Conservation (phyloP, 2,797 vertebrate species). For the Cheirogaleus major region DNA sequence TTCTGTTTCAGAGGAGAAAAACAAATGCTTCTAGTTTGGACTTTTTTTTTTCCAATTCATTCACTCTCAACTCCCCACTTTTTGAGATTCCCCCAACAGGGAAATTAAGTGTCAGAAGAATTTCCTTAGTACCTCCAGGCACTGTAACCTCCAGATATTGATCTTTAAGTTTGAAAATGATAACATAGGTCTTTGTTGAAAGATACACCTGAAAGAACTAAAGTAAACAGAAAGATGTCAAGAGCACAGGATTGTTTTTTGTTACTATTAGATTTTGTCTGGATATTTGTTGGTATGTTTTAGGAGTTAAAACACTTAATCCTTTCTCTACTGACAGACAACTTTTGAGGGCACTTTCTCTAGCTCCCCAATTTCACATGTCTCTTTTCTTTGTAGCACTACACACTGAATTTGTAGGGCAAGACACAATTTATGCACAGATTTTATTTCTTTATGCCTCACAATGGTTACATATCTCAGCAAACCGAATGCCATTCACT, state of each 20-base stretch:
- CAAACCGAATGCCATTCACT: not conserved
- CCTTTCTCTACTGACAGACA: not conserved
- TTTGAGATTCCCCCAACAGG: not conserved
- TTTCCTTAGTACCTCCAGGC: constrained; percentile 36
- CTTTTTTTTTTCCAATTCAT: not conserved
- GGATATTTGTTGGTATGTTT: not conserved
- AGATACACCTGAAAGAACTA: constrained; percentile 48
- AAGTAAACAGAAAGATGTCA: constrained; percentile 48
- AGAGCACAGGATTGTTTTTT: not conserved
- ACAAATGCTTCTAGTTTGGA: constrained; percentile 26
- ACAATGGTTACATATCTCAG: not conserved
- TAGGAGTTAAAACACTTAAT: not conserved
- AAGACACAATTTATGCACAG: not conserved
- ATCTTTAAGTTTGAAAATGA: constrained; percentile 60
- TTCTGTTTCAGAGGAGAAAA: constrained; percentile 34
- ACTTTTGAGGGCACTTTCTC: not conserved
- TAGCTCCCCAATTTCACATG: not conserved
- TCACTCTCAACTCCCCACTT: not conserved
- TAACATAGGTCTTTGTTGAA: constrained; percentile 54
- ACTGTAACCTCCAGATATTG: constrained; percentile 33
- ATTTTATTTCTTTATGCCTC: constrained; percentile 20
- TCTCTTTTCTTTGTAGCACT: not conserved
- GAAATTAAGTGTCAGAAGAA: constrained; percentile 60
- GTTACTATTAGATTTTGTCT: not conserved
- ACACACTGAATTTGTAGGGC: not conserved